A percentile compares a stretch with the other conserved stretches of the same genome.
Conservation (phyloP, 2,797 vertebrate genomes). For the Lacerta viridis region DNA sequence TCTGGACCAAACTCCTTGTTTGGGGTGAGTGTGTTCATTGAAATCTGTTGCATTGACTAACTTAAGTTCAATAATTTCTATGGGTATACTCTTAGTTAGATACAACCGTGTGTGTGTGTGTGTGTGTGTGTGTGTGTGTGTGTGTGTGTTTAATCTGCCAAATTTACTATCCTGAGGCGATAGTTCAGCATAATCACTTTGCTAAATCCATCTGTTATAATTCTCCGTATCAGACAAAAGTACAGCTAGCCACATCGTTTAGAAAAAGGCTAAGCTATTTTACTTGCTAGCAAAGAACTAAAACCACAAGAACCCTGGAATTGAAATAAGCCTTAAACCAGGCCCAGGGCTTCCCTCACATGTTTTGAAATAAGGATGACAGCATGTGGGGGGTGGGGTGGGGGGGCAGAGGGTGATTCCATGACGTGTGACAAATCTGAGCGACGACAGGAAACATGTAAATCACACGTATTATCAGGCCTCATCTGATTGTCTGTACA, state of each 20-base stretch:
- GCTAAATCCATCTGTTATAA: conserved; percentile 62
- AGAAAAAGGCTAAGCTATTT: conserved; percentile 15
- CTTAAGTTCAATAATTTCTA: no score
- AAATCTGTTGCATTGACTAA: no score
- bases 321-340: not conserved
- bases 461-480: conserved; percentile 87
- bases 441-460: conserved; percentile 85
- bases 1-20: not conserved
- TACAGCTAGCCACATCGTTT: conserved; percentile 64
- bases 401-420: conserved; percentile 29
- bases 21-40: no score
- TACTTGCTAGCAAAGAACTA: not conserved
- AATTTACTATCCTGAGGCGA: not conserved
- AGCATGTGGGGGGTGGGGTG: not conserved
- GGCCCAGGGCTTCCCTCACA: not conserved
- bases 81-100: no score
- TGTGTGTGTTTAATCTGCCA: not conserved
- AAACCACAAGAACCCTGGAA: not conserved
- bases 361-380: not conserved
- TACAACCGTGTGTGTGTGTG: not conserved
- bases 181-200: not conserved
- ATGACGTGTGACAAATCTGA: conserved; percentile 70
- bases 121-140: no score
- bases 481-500: conserved; percentile 87
- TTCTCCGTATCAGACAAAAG: conserved; percentile 76